phyloP scores from a whole-genome alignment of 1,140 invertebrate genomes.

The Hycleus cichorii region DNA sequence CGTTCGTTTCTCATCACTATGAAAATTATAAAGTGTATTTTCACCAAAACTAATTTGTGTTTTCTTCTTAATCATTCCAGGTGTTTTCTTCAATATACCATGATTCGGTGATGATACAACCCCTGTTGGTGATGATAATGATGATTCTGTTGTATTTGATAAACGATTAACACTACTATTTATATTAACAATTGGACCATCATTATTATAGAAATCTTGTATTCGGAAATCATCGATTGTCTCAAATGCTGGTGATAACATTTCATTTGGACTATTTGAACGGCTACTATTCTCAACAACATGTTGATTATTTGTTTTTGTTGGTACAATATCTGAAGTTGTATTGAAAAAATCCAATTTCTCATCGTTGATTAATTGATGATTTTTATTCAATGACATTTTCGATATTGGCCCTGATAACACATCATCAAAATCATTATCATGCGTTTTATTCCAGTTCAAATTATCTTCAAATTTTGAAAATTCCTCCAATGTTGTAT shows the following conservation, averaged over 20 bases:
- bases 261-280: conserved; percentile 2
- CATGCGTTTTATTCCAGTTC: neutral
- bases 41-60: neutral
- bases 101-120: neutral
- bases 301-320: neutral
- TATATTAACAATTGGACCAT: neutral
- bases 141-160: too few species aligned
- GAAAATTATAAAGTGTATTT: neutral
- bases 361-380: neutral
- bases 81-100: conserved; percentile 9
- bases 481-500: conserved; percentile 3
- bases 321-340: neutral
- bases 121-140: too few species aligned
- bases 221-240: conserved; percentile 9
- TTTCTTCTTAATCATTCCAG: neutral
- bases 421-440: conserved; percentile 7
- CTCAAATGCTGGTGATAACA: conserved; percentile 16
- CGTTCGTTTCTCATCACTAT: too few species aligned
- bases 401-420: conserved; percentile 12
- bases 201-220: neutral
- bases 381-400: neutral
- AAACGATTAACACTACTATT: too few species aligned
- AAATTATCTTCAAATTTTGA: neutral
- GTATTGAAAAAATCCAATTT: conserved; percentile 14
- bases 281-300: neutral